Percentiles rank a stretch among this genome's conserved stretches.
Conservation (phyloP, 30 jellyfish, hydroid and myxozoan species). For the Catostylus mosaicus region DNA sequence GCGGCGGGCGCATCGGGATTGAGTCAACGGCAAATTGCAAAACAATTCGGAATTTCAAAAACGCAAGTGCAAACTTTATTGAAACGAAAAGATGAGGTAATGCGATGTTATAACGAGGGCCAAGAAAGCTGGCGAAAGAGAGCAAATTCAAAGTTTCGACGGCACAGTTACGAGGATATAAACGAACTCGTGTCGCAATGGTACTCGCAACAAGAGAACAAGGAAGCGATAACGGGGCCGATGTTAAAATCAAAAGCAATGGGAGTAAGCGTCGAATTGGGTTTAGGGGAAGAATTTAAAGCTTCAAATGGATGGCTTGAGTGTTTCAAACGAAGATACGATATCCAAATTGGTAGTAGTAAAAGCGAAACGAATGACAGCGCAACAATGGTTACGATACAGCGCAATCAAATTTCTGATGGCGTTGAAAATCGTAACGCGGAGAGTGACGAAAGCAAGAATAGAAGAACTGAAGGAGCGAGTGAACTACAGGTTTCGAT, state of each 20-base stretch:
- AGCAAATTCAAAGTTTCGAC: constrained; percentile 39
- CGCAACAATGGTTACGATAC: constrained; percentile 59
- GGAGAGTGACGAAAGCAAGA: not conserved
- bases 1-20: constrained; percentile 63
- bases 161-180: constrained; percentile 49
- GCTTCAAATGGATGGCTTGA: constrained; percentile 85
- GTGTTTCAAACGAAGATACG: constrained; percentile 51
- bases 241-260: constrained; percentile 60
- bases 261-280: constrained; percentile 36
- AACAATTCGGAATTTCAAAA: constrained; percentile 68
- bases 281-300: constrained; percentile 59
- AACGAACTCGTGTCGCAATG: constrained; percentile 46
- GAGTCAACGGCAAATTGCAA: constrained; percentile 71
- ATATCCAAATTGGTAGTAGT: constrained; percentile 18
- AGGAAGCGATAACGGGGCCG: constrained; percentile 52
- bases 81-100: constrained; percentile 63
- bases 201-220: constrained; percentile 20
- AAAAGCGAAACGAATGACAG: constrained; percentile 17
- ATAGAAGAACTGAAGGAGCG: not conserved
- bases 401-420: not conserved
- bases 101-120: constrained; percentile 59
- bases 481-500: not conserved
- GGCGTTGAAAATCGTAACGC: not conserved
- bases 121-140: constrained; percentile 54
- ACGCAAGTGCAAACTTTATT: constrained; percentile 67